A percentile compares a stretch with the other conserved stretches of the same genome.
Evolutionary conservation across 2,113 vertebrate species (phyloP).

Genomic region (Plecotus auritus): DNA sequence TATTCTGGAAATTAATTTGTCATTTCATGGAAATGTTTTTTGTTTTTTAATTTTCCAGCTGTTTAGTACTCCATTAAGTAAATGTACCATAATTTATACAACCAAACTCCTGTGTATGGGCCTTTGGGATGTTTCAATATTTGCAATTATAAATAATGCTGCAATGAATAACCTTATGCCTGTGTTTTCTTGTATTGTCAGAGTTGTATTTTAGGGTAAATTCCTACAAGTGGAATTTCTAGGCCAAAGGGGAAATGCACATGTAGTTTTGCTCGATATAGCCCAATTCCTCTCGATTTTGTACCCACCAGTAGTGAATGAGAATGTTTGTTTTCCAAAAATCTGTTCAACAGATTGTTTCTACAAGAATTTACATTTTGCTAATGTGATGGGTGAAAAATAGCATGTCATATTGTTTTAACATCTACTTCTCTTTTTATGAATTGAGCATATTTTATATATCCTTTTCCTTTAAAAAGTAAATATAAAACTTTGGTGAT

Average conservation of each 20-base stretch:
- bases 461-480: background rate
- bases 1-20: background rate
- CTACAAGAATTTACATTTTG: background rate
- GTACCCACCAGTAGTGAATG: background rate
- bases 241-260: background rate
- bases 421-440: background rate
- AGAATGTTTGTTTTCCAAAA: background rate
- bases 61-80: background rate
- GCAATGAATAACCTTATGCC: background rate
- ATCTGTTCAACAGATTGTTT: background rate
- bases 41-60: background rate
- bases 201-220: background rate
- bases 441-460: background rate
- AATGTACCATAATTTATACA: background rate
- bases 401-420: background rate
- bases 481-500: background rate
- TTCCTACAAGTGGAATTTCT: background rate
- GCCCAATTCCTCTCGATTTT: background rate
- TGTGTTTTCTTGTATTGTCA: background rate
- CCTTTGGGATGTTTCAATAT: background rate
- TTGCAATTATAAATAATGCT: background rate
- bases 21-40: background rate
- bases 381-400: background rate
- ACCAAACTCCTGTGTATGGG: background rate
- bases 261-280: background rate